A percentile compares a stretch with the other conserved stretches of the same genome.
These are phyloP conservation scores for Cynopterus brachyotis DNA, from an alignment of 2,113 vertebrate species.

Conservation along the genomic window DNA sequence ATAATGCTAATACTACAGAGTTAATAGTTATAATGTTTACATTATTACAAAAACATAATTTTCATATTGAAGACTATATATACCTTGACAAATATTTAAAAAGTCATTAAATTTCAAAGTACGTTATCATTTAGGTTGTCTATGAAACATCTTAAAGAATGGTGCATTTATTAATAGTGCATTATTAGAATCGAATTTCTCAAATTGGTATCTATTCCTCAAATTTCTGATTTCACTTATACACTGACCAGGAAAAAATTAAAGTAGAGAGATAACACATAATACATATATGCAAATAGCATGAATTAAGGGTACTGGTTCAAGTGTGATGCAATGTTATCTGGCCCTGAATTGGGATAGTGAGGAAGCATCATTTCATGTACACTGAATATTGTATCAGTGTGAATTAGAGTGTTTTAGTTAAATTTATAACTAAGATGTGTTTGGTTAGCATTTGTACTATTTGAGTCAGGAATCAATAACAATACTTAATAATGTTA, in stretches of 20 bases:
- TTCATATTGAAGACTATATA: neutral
- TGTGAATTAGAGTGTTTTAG: neutral
- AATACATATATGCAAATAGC: neutral
- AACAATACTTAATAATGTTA: neutral
- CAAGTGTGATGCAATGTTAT: neutral
- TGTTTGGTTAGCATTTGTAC: neutral
- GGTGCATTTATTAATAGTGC: neutral
- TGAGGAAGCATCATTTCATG: neutral
- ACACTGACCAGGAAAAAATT: neutral
- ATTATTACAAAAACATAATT: neutral
- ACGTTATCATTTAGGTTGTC: neutral
- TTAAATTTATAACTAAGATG: neutral
- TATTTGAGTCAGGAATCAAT: neutral
- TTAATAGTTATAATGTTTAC: neutral
- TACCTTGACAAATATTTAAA: neutral
- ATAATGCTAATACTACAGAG: neutral
- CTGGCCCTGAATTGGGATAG: neutral
- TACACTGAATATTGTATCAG: neutral
- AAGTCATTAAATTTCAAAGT: neutral
- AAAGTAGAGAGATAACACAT: neutral
- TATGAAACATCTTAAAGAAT: neutral
- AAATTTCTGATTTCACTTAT: neutral
- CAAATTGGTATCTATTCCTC: neutral
- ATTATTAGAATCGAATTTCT: neutral
- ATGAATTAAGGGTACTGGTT: neutral